Conservation (phyloP, 2,113 vertebrate species). For the Pseudopipra pipra region DNA sequence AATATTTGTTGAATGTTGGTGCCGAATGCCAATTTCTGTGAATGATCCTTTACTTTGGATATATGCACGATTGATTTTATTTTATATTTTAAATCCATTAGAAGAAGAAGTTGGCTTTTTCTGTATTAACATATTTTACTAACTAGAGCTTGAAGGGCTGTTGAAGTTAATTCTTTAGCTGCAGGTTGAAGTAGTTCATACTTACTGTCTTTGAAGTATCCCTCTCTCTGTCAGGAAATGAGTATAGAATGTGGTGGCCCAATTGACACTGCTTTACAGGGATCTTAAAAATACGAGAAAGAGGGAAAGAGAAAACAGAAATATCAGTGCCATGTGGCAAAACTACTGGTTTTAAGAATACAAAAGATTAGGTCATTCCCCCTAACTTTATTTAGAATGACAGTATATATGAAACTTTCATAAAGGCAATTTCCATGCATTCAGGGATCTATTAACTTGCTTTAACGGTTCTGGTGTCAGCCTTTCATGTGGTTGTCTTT, state of each 20-base stretch:
- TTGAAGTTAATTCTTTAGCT: neutral
- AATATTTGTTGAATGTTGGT: neutral
- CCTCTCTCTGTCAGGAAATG: neutral
- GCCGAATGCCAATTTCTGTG: neutral
- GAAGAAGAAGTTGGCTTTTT: neutral
- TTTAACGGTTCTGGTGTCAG: neutral
- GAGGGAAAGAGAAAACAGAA: neutral
- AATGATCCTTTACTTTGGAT: neutral
- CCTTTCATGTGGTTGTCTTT: constrained; percentile 15
- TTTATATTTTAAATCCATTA: neutral
- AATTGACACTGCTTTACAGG: neutral
- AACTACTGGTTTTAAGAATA: neutral
- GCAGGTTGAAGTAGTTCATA: neutral
- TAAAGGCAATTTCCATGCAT: neutral
- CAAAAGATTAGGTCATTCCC: neutral
- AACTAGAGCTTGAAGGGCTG: neutral
- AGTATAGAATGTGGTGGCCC: neutral
- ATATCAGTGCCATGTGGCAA: neutral
- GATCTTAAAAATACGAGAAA: neutral
- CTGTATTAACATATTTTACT: neutral
- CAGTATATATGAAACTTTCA: constrained; percentile 8
- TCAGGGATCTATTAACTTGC: neutral
- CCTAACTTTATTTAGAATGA: neutral
- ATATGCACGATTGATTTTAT: neutral
- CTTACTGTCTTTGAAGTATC: neutral